phyloP scores from a whole-genome alignment of 2,888 invertebrate genomes.

The Pseudococcus longispinus region DNA sequence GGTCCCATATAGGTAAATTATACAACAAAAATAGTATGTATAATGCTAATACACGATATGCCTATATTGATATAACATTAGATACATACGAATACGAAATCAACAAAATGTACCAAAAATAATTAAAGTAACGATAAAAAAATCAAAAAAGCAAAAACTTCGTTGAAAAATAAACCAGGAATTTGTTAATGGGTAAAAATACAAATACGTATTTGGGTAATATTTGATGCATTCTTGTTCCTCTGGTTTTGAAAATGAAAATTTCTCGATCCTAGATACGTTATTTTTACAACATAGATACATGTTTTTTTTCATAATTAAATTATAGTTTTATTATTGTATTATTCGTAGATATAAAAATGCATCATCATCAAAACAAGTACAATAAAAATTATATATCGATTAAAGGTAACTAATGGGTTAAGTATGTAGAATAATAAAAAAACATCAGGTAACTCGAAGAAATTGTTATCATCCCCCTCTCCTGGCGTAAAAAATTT shows the following conservation, averaged over 20 bases:
- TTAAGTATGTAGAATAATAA: background rate
- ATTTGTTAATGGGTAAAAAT: background rate
- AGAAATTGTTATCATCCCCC: background rate
- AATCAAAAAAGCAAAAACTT: background rate
- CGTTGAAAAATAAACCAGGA: background rate
- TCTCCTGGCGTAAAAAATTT: background rate
- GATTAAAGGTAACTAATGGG: conserved; percentile 9
- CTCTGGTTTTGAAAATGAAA: background rate
- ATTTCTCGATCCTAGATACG: background rate
- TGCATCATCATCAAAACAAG: background rate
- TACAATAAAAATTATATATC: conserved; percentile 1
- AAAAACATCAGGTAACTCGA: conserved; percentile 4
- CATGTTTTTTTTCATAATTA: background rate
- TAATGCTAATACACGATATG: background rate
- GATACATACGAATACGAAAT: background rate
- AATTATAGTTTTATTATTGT: background rate
- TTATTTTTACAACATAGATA: background rate
- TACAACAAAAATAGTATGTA: background rate
- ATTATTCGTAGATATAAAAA: conserved; percentile 12
- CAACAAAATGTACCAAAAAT: conserved; percentile 15
- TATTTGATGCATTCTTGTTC: background rate
- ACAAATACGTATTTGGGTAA: background rate
- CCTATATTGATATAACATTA: conserved; percentile 1
- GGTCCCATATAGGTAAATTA: background rate
- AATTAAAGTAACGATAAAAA: background rate